Conservation (phyloP, 1,140 invertebrate genomes). For the Ruditapes philippinarum region DNA sequence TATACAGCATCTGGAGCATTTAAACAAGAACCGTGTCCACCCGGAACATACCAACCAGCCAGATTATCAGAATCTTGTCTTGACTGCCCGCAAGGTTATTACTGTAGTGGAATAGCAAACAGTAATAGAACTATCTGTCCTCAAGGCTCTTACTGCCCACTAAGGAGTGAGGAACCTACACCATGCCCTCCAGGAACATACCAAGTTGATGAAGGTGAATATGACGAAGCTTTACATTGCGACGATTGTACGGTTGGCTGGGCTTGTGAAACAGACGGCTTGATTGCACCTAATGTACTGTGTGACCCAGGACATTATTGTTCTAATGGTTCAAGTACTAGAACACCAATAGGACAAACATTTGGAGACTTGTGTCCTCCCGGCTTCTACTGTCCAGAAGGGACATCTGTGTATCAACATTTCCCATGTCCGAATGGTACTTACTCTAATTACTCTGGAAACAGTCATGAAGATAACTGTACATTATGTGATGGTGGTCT, state of each 20-base stretch:
- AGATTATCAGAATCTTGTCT: constrained; percentile 73
- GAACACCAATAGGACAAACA: constrained; percentile 71
- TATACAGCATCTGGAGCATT: constrained; percentile 81
- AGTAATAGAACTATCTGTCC: constrained; percentile 81
- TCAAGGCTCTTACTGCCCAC: constrained; percentile 82
- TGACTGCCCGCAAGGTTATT: constrained; percentile 84
- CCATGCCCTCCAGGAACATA: constrained; percentile 83
- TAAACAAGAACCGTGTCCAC: constrained; percentile 82
- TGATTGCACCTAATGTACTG: constrained; percentile 67
- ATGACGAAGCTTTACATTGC: constrained; percentile 77
- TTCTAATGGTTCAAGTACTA: constrained; percentile 76
- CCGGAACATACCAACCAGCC: constrained; percentile 80
- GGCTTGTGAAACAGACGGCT: constrained; percentile 81
- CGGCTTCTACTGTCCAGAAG: constrained; percentile 83
- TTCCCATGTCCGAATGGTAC: constrained; percentile 84
- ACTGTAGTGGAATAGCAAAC: constrained; percentile 83
- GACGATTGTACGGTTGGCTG: constrained; percentile 79
- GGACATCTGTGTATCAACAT: constrained; percentile 76
- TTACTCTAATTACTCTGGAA: constrained; percentile 80
- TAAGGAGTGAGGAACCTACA: constrained; percentile 80
- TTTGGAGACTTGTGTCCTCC: constrained; percentile 83
- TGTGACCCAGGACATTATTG: constrained; percentile 82
- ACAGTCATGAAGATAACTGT: constrained; percentile 74
- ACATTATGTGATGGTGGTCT: constrained; percentile 81
- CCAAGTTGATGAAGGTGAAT: constrained; percentile 76